These are phyloP conservation scores for Ginglymostoma cirratum DNA, from an alignment of 2,113 vertebrate species.

Conservation along the genomic window DNA sequence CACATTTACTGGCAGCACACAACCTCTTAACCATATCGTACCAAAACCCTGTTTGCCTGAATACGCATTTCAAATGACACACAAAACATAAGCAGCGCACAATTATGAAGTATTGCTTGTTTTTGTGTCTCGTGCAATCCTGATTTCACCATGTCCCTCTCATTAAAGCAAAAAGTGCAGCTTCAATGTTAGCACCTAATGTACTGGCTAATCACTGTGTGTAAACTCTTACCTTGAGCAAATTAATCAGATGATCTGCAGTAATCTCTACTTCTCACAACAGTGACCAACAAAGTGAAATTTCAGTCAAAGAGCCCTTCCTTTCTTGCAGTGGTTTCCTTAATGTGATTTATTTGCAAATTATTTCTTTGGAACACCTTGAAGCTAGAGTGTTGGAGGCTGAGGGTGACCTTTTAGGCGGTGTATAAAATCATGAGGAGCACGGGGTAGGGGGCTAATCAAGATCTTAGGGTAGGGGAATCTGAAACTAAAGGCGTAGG, in stretches of 20 bases:
- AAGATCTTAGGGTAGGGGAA: too few relatives aligned
- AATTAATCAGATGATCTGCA: neutral
- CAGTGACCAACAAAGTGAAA: neutral
- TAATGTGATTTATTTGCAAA: neutral
- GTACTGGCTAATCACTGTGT: neutral
- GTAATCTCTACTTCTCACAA: neutral
- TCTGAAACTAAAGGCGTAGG: too few relatives aligned
- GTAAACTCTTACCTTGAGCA: neutral
- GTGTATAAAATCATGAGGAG: too few relatives aligned
- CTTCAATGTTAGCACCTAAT: neutral
- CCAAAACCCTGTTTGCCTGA: neutral
- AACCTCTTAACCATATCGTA: neutral
- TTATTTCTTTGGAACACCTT: too few relatives aligned
- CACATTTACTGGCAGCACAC: neutral
- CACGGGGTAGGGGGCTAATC: too few relatives aligned
- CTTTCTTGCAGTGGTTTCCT: neutral
- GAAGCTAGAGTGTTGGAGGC: too few relatives aligned
- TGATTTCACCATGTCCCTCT: neutral
- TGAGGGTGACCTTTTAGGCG: too few relatives aligned
- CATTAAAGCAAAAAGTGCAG: neutral
- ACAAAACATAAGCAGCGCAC: neutral
- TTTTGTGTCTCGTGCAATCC: neutral
- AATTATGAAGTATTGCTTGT: neutral
- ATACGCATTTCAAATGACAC: neutral
- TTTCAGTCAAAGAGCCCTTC: neutral